These are phyloP conservation scores for Gymnocheta viridis DNA, from an alignment of 2,888 invertebrate species.

Conservation along the genomic window DNA sequence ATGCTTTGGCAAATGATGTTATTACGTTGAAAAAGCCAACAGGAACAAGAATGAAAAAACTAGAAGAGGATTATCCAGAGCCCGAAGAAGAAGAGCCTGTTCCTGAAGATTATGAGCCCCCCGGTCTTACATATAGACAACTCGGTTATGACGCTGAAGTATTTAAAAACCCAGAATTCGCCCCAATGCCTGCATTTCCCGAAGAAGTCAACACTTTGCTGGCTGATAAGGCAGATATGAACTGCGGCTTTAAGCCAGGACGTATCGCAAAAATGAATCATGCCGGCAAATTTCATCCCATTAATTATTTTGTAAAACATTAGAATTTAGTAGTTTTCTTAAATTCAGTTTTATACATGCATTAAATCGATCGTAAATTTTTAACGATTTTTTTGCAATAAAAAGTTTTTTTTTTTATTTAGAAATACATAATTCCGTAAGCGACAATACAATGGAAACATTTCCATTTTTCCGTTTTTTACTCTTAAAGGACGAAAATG, in stretches of 20 bases:
- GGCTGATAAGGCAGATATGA: constrained; percentile 70
- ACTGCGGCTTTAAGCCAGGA: constrained; percentile 78
- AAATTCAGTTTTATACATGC: constrained; percentile 45
- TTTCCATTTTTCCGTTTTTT: too few relatives aligned
- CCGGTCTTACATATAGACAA: constrained; percentile 81
- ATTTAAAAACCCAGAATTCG: constrained; percentile 77
- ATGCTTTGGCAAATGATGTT: constrained; percentile 83
- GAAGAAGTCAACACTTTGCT: background rate
- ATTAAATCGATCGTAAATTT: background rate
- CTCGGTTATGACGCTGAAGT: constrained; percentile 82
- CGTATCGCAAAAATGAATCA: constrained; percentile 72
- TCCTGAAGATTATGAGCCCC: constrained; percentile 72
- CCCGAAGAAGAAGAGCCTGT: constrained; percentile 72
- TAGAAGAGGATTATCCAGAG: constrained; percentile 71
- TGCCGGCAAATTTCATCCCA: background rate
- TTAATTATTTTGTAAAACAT: background rate
- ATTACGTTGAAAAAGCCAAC: constrained; percentile 82
- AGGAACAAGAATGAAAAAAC: background rate
- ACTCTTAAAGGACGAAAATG: too few relatives aligned
- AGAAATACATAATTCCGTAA: too few relatives aligned
- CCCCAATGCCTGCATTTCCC: constrained; percentile 48
- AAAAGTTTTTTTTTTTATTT: background rate
- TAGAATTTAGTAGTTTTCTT: constrained; percentile 8
- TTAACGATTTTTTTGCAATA: background rate
- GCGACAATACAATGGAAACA: too few relatives aligned